Conservation (phyloP, 1,140 invertebrate genomes). For the Tetramorium alpestre region DNA sequence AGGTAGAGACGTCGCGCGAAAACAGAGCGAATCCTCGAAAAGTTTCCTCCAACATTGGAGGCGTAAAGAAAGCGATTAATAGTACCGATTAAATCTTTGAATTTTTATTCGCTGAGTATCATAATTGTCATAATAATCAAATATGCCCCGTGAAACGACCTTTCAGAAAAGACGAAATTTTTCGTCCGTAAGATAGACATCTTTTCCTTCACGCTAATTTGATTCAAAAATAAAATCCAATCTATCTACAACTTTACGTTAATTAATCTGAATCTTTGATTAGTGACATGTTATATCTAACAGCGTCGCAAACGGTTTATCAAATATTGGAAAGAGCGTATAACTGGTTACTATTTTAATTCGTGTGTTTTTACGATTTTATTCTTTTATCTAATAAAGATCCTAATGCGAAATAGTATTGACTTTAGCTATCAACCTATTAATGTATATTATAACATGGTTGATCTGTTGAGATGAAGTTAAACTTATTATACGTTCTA, state of each 20-base stretch:
- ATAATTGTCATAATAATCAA: background rate
- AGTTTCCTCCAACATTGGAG: background rate
- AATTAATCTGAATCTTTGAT: background rate
- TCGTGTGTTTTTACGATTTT: background rate
- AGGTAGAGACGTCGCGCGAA: conserved; percentile 1
- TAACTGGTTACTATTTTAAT: background rate
- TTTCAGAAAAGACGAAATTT: background rate
- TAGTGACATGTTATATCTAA: background rate
- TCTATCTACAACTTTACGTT: background rate
- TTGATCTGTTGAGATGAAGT: conserved; percentile 3
- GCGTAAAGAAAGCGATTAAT: background rate
- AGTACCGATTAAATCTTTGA: background rate
- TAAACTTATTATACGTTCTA: background rate
- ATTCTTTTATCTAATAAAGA: background rate
- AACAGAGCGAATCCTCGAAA: background rate
- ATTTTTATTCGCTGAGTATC: background rate
- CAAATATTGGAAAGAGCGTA: background rate
- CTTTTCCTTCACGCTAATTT: too few species aligned
- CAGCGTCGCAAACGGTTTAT: background rate
- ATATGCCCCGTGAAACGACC: background rate
- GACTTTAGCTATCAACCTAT: background rate
- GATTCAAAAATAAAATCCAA: background rate
- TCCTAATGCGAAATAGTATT: background rate
- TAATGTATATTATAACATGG: background rate
- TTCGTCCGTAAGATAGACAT: background rate